phyloP scores from a whole-genome alignment of 1,140 invertebrate genomes.

The Lordiphosa clarofinis region DNA sequence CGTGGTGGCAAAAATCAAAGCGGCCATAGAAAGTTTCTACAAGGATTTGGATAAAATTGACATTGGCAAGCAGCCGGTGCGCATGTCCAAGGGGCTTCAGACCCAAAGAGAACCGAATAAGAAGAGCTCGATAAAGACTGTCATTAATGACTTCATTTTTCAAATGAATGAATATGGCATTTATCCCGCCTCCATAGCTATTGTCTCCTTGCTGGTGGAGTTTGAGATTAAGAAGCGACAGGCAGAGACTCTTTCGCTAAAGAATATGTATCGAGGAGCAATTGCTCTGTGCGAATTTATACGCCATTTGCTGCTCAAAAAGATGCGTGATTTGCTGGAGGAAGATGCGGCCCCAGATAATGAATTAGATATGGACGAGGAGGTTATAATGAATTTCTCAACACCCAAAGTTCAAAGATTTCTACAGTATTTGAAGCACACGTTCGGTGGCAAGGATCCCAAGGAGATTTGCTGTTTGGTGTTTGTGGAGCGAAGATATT shows the following conservation, averaged over 20 bases:
- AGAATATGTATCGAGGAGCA: slow-evolving; percentile 78
- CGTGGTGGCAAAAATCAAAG: slow-evolving; percentile 4
- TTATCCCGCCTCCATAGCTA: slow-evolving; percentile 82
- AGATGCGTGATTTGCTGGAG: slow-evolving; percentile 45
- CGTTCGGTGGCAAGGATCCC: slow-evolving; percentile 58
- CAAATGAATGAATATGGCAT: slow-evolving; percentile 82
- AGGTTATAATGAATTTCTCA: slow-evolving; percentile 81
- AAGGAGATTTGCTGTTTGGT: slow-evolving; percentile 87
- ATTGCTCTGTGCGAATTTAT: slow-evolving; percentile 75
- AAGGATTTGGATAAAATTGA: slow-evolving; percentile 22
- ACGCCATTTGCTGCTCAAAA: slow-evolving; percentile 46
- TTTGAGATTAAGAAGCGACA: slow-evolving; percentile 83
- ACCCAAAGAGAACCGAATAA: slow-evolving; percentile 41
- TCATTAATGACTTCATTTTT: slow-evolving; percentile 71
- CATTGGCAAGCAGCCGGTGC: slow-evolving; percentile 46
- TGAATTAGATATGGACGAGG: slow-evolving; percentile 38
- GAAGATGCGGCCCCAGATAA: slow-evolving; percentile 43
- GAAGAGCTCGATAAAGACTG: slow-evolving; percentile 32
- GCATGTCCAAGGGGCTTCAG: slow-evolving; percentile 39
- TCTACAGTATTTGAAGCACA: slow-evolving; percentile 81
- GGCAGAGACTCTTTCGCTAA: slow-evolving; percentile 78
- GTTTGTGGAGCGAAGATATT: slow-evolving; percentile 89
- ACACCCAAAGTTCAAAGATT: slow-evolving; percentile 82
- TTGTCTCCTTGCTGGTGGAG: slow-evolving; percentile 82
- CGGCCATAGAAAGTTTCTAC: slow-evolving; percentile 9